Evolutionary conservation across 2,113 vertebrate genomes (phyloP).

Genomic region (Heliornis fulica): DNA sequence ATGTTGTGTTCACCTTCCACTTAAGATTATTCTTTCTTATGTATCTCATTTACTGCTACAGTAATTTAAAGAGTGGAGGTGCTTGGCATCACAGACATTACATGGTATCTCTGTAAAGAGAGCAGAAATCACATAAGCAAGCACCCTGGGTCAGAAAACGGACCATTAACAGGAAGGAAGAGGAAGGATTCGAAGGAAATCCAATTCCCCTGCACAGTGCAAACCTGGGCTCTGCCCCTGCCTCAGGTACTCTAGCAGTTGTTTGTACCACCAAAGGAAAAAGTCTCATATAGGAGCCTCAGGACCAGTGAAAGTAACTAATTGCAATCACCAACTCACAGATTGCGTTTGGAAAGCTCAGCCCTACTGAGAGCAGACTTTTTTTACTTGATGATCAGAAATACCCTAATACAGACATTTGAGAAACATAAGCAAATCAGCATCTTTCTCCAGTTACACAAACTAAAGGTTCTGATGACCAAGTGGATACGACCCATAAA

Average conservation of each 20-base stretch:
- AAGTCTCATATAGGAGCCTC: background rate
- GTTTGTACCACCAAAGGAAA: background rate
- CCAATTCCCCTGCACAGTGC: background rate
- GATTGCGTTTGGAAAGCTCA: background rate
- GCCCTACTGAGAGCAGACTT: background rate
- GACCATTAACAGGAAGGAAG: background rate
- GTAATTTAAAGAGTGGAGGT: background rate
- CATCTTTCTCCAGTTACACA: background rate
- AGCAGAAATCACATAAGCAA: background rate
- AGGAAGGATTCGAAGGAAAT: background rate
- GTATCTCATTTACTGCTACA: background rate
- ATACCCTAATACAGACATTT: background rate
- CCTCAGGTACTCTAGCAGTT: background rate
- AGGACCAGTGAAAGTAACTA: background rate
- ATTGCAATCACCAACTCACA: background rate
- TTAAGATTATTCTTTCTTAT: background rate
- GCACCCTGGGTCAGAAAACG: background rate
- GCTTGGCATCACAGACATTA: background rate
- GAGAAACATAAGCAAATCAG: background rate
- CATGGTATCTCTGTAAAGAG: background rate
- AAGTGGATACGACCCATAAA: background rate
- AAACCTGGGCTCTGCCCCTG: background rate
- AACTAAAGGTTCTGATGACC: background rate
- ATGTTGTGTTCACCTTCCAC: background rate
- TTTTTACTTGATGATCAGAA: background rate